These are phyloP conservation scores for Microctonus brassicae DNA, from an alignment of 2,888 invertebrate genomes.

Conservation along the genomic window DNA sequence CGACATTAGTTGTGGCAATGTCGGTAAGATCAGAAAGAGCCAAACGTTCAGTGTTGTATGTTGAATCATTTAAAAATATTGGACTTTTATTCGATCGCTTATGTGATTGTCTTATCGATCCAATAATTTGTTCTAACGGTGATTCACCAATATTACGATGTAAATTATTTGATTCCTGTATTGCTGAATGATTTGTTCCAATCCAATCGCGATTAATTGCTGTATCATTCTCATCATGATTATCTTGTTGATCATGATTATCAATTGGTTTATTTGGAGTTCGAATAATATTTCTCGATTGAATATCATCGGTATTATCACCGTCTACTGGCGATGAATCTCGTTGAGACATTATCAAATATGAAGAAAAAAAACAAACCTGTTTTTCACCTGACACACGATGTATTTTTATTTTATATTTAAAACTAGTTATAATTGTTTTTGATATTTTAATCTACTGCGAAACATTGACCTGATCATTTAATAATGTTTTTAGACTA, in stretches of 20 bases:
- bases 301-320: conserved; percentile 12
- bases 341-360: conserved; percentile 29
- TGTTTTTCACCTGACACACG: not conserved
- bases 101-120: conserved; percentile 25
- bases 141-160: conserved; percentile 26
- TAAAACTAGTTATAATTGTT: conserved; percentile 29
- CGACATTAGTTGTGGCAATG: not conserved
- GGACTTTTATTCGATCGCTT: conserved; percentile 18
- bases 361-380: not conserved
- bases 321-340: conserved; percentile 25
- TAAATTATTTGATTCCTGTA: conserved; percentile 9
- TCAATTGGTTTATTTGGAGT: conserved; percentile 6
- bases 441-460: conserved; percentile 12
- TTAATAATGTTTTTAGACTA: conserved; percentile 6
- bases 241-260: not conserved
- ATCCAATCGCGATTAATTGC: conserved; percentile 4
- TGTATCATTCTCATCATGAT: conserved; percentile 25
- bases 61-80: conserved; percentile 15
- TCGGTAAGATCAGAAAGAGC: conserved; percentile 26
- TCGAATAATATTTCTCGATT: not conserved
- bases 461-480: conserved; percentile 8
- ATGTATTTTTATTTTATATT: not conserved
- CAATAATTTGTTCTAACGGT: conserved; percentile 28
- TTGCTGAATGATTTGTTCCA: not conserved
- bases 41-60: conserved; percentile 24